Base-by-base conservation (phyloP, 2,797 vertebrate species). In the Hydrophis major region DNA sequence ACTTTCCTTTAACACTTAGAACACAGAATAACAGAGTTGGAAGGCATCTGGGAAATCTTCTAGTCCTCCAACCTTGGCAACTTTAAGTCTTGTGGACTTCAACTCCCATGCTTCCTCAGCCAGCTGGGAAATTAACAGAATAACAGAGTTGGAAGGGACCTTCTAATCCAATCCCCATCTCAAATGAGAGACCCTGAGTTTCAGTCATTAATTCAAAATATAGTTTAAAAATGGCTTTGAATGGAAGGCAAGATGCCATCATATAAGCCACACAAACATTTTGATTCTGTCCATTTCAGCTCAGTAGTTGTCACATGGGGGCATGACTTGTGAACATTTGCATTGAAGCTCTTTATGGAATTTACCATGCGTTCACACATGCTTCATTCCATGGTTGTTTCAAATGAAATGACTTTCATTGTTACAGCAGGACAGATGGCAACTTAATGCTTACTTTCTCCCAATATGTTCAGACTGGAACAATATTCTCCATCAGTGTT, bases 141-240 rank as follows among this genome's bases (percentile, higher is more conserved):
- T 63, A 28, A 28, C 3, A 63, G 61, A 63, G 27, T 28, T 28
- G 27, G 61, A 66, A 66, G 11, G 61, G 61, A 63, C 61, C 28
- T 66, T n/a, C 28, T 14, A 66, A 0, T n/a, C 63, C 28, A 66
- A n/a, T 14, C 63, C 63, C 12, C 63, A n/a, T 28, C 63, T n/a
- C 4, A n/a, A 12, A 12, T n/a, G 28, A 12, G 63, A 69, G 28
- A 16, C 13, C 28, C 63, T 32, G 0, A 3, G 14, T 69, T 87
- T 92, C 18, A 28, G n/a, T 47, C 61, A 96, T 96, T 86, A 92
- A 95, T 94, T 94, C 57, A 95, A 94, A 94, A 93, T 27, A 66
- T 0, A 11, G 32, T 0, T 25, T 14, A 66, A 89, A 93, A 95
- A 93, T 4, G 91, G 89, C 69, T 93, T 86, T 94, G 16, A 18